Base-by-base conservation (phyloP, 2,888 invertebrate genomes). In the Drosophila planitibia region DNA sequence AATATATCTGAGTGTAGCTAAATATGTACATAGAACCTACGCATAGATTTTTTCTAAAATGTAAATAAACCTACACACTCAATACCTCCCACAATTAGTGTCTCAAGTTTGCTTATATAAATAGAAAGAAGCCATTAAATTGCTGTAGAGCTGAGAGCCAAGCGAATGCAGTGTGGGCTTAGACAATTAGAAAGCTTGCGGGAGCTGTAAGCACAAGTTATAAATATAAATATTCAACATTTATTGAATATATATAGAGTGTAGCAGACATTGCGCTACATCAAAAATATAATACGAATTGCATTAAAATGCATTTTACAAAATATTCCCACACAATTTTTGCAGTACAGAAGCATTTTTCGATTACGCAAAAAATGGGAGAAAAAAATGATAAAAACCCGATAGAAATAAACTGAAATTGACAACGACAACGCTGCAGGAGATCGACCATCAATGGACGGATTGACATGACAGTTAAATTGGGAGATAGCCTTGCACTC, bases 401-500 rank as follows among this genome's bases (percentile, higher is more conserved):
- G 47, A 47, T 47, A 16, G 28, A 64, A 67, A 52, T 62, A 51
- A 35, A 59, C 61, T 33, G 28, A 54, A 62, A 58, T 54, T 51
- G 53, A 66, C 37, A 37, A 53, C 35, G 63, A 37, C 77, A 61
- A 33, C 28, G 58, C 54, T 30, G 70, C 4, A 28, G 41, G 28
- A 28, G 25, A 53, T 4, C 54, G 25, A 52, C 35, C 61, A 65
- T 54, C 84, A 63, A 62, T 73, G 76, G 67, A 22, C 41, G 51
- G 75, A 76, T 75, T 73, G 87, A 88, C 87, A 84, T 90, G 87
- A 79, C 87, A 90, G 82, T 85, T 90, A 81, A 87, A 88, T 90
- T 89, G 87, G 78, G 82, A 77, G 70, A 74, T 70, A 74, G 65
- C 66, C 53, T 22, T 53, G 33, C 35, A 52, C 35, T 35, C n/a